phyloP scores from a whole-genome alignment of 2,113 vertebrate species.

The Xyrauchen texanus region DNA sequence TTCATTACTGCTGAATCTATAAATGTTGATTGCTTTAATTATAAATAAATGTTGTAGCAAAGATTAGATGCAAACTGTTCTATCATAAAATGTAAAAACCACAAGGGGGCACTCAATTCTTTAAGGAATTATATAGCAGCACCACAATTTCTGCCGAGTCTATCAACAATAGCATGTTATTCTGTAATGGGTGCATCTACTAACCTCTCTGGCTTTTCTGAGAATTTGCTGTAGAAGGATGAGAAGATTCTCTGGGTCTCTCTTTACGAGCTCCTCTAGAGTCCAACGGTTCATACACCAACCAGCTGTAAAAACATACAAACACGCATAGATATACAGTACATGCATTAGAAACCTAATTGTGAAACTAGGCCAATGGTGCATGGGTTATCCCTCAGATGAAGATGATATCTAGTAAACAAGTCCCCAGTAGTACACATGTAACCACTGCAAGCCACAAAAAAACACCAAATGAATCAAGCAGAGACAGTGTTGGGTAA shows the following conservation, averaged over 20 bases:
- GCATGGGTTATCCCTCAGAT: neutral
- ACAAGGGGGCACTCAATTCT: no score
- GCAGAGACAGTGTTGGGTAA: no score
- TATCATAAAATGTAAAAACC: no score
- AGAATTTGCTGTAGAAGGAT: conserved; percentile 94
- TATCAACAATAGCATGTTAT: no score
- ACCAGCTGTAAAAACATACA: conserved; percentile 65
- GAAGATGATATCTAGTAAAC: neutral
- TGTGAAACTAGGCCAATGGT: neutral
- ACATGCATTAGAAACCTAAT: conserved; percentile 10
- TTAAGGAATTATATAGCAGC: no score
- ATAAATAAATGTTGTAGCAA: no score
- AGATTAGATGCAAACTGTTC: no score
- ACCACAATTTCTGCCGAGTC: no score
- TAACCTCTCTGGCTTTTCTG: conserved; percentile 86
- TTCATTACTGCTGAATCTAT: no score
- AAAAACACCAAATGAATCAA: no score
- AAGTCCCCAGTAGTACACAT: neutral
- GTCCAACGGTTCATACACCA: conserved; percentile 97
- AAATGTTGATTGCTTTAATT: no score
- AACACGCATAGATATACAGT: conserved; percentile 42
- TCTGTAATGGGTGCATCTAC: neutral
- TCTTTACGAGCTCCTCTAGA: conserved; percentile 91
- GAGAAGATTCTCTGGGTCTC: conserved; percentile 88
- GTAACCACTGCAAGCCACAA: neutral